Percentiles rank a stretch among this genome's conserved stretches.
Evolutionary conservation across 2,113 vertebrate species (phyloP).

Genomic region (Leucoraja erinaceus): DNA sequence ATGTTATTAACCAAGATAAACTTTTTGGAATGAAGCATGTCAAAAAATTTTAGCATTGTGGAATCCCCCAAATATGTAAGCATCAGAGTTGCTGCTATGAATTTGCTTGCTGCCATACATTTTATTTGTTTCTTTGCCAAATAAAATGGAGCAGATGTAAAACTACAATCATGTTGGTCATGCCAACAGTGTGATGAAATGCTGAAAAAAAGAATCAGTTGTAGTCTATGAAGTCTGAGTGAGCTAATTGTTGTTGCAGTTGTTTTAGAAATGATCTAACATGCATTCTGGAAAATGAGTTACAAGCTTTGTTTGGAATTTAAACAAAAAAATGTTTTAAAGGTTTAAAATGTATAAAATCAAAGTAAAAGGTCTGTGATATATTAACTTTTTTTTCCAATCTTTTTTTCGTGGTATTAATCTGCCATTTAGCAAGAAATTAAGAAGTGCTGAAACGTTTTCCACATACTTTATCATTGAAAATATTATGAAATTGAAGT

Average conservation of each 20-base stretch:
- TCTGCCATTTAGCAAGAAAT: background rate
- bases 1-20: background rate
- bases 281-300: background rate
- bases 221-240: background rate
- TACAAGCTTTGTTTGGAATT: background rate
- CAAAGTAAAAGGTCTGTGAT: background rate
- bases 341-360: background rate
- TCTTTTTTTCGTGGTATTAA: background rate
- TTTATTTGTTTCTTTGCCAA: background rate
- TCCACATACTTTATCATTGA: background rate
- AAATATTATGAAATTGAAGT: background rate
- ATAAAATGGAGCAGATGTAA: constrained; percentile 30
- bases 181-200: background rate
- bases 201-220: background rate
- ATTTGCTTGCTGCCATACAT: background rate
- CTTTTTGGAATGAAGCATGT: background rate
- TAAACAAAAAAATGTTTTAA: background rate
- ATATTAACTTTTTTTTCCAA: background rate
- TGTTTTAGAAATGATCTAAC: constrained; percentile 8
- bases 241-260: background rate
- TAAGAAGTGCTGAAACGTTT: background rate
- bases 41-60: background rate
- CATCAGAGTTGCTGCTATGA: background rate
- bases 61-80: background rate
- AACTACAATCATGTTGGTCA: background rate